Evolutionary conservation across 2,797 vertebrate genomes (phyloP).

Genomic region (Oreortyx pictus): DNA sequence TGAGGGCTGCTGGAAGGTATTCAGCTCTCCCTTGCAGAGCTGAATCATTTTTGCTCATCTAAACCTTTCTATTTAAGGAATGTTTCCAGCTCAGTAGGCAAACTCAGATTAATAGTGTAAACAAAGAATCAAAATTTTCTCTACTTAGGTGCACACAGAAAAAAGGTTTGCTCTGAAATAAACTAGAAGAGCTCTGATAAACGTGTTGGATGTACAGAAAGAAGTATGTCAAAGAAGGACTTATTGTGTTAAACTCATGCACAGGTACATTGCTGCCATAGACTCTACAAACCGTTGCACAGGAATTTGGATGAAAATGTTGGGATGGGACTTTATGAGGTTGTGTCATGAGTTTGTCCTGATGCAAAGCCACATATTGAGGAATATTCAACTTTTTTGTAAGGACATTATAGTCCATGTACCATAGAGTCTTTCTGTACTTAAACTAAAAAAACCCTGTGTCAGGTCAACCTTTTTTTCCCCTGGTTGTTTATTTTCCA

Average conservation of each 20-base stretch:
- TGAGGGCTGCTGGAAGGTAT: not conserved
- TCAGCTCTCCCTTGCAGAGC: rapidly evolving
- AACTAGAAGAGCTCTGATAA: not conserved
- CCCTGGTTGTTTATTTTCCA: not conserved
- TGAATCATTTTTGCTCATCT: not conserved
- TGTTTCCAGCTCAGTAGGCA: not conserved
- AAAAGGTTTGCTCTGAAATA: not conserved
- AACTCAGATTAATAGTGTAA: not conserved
- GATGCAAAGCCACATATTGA: not conserved
- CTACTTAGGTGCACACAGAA: not conserved
- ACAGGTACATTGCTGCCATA: rapidly evolving
- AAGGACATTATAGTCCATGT: not conserved
- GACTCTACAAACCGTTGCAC: not conserved
- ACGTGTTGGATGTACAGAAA: not conserved
- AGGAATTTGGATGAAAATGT: not conserved
- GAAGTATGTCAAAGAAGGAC: not conserved
- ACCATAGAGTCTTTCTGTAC: not conserved
- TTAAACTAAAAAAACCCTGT: not conserved
- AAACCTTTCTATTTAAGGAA: not conserved
- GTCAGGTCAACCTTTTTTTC: not conserved
- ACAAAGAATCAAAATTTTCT: not conserved
- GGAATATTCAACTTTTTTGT: not conserved
- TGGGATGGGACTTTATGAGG: not conserved
- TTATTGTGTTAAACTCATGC: not conserved
- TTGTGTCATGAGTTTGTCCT: not conserved